These are phyloP conservation scores for Psilanteris sp. DNA, from an alignment of 1,140 invertebrate species.

Conservation along the genomic window DNA sequence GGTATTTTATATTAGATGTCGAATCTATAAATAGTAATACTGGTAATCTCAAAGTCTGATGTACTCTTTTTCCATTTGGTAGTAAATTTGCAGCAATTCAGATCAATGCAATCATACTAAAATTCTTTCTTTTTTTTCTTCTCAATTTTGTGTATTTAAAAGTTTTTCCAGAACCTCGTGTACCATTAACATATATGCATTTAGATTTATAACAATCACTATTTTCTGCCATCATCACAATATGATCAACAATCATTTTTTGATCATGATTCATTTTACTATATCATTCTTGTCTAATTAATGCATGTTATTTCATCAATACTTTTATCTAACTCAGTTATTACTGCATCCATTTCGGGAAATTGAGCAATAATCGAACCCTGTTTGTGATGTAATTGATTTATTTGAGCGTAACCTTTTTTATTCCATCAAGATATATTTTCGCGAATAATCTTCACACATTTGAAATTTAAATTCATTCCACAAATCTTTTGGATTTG, in stretches of 20 bases:
- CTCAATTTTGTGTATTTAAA: no score
- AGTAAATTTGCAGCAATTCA: no score
- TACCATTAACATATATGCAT: no score
- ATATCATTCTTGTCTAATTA: neutral
- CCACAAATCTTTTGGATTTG: constrained; percentile 2
- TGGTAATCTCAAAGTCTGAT: no score
- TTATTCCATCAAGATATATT: neutral
- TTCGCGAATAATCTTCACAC: neutral
- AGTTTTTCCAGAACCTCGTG: no score
- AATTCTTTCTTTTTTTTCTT: no score
- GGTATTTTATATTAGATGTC: no score
- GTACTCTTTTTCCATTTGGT: no score
- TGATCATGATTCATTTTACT: neutral
- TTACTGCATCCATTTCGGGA: constrained; percentile 2
- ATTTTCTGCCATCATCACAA: no score
- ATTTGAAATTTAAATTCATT: neutral
- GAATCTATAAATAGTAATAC: no score
- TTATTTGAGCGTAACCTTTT: neutral
- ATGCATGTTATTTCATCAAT: neutral
- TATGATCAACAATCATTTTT: neutral
- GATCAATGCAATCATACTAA: no score
- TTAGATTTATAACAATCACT: no score
- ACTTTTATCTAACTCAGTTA: neutral
- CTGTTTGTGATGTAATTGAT: neutral
- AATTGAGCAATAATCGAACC: neutral